A percentile compares a stretch with the other conserved stretches of the same genome.
These are phyloP conservation scores for Asbolus verrucosus DNA, from an alignment of 1,140 invertebrate species.

Conservation along the genomic window DNA sequence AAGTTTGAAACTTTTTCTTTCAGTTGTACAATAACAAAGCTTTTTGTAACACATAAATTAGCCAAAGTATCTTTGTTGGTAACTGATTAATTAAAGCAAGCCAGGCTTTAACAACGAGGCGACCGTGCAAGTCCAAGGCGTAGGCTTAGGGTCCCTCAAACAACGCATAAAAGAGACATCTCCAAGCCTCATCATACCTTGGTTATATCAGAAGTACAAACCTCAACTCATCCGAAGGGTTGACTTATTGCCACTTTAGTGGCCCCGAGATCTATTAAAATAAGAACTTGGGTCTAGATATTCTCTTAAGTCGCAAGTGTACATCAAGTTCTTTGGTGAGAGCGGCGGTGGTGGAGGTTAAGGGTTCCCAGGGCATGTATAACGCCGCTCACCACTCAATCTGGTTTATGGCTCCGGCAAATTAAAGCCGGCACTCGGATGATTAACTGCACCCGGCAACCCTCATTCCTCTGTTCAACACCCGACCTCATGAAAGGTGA, in stretches of 20 bases:
- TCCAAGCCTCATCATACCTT: not conserved
- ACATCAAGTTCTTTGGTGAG: conserved; percentile 24
- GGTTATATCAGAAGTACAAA: conserved; percentile 6
- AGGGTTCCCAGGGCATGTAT: conserved; percentile 57
- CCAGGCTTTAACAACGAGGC: too few species aligned
- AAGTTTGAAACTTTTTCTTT: too few species aligned
- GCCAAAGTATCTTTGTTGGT: too few species aligned
- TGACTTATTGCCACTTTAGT: conserved; percentile 25
- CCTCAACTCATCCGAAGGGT: conserved; percentile 31
- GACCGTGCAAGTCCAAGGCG: too few species aligned
- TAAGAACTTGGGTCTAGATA: conserved; percentile 20
- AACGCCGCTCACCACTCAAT: conserved; percentile 60
- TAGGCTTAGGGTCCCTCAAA: too few species aligned
- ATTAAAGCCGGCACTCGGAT: conserved; percentile 60
- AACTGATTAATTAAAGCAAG: too few species aligned
- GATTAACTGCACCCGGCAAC: conserved; percentile 56
- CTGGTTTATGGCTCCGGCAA: conserved; percentile 59
- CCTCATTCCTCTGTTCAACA: conserved; percentile 42
- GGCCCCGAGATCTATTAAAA: conserved; percentile 22
- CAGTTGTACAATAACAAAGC: too few species aligned
- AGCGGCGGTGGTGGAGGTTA: conserved; percentile 37
- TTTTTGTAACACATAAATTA: too few species aligned
- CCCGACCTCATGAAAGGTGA: conserved; percentile 48
- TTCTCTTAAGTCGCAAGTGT: conserved; percentile 34
- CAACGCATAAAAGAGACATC: too few species aligned